Conservation (phyloP, 2,113 vertebrate genomes). For the Aphyosemion australe region DNA sequence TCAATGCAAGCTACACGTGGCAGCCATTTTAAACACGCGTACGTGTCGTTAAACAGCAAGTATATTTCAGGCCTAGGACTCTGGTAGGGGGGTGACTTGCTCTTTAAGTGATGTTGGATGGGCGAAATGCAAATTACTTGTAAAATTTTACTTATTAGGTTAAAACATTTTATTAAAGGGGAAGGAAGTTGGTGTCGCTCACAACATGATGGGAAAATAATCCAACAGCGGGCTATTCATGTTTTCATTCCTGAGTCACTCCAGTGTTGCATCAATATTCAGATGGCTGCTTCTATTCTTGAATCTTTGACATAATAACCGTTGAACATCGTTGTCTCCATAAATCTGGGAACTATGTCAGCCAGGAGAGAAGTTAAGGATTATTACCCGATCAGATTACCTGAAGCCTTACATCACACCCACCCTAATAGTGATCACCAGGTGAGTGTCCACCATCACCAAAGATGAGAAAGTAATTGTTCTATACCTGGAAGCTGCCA, state of each 20-base stretch:
- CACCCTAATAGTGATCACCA: neutral
- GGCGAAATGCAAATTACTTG: too few relatives aligned
- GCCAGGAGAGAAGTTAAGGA: too few relatives aligned
- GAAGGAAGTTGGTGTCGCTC: neutral
- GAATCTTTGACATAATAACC: neutral
- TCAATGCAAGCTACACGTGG: too few relatives aligned
- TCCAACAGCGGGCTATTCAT: neutral
- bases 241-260: neutral
- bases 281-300: neutral
- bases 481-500: constrained; percentile 60
- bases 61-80: too few relatives aligned
- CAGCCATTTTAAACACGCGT: too few relatives aligned
- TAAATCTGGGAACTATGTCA: neutral
- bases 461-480: constrained; percentile 2
- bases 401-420: too few relatives aligned
- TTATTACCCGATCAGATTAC: too few relatives aligned
- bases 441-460: constrained; percentile 1
- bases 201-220: neutral
- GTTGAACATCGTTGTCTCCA: neutral
- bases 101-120: neutral
- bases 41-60: too few relatives aligned
- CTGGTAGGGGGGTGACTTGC: too few relatives aligned
- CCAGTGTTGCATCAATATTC: neutral
- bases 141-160: neutral
- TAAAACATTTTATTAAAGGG: neutral